These are phyloP conservation scores for Pheosia tremula DNA, from an alignment of 2,888 invertebrate species.

Conservation along the genomic window DNA sequence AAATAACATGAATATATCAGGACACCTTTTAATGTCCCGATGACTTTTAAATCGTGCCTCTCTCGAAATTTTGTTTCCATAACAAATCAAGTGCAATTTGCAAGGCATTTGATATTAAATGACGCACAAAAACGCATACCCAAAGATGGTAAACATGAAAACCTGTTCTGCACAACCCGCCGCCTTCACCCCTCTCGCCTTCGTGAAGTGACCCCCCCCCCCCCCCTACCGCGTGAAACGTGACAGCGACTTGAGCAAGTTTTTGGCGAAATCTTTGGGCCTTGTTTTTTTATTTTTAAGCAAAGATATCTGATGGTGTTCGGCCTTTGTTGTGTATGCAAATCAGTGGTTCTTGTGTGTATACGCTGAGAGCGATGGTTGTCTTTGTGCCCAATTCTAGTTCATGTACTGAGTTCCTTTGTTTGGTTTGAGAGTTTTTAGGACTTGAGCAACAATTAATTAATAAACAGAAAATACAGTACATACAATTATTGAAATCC, in stretches of 20 bases:
- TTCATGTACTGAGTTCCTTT: not conserved
- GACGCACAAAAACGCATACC: constrained; percentile 27
- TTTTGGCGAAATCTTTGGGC: constrained; percentile 34
- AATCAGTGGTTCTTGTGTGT: constrained; percentile 29
- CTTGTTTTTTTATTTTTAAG: constrained; percentile 28
- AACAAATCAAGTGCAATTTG: constrained; percentile 32
- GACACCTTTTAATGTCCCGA: constrained; percentile 11
- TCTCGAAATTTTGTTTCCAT: constrained; percentile 31
- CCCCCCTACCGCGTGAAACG: constrained; percentile 27
- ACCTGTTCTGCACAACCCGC: not conserved
- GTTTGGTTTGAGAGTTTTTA: not conserved
- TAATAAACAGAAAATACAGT: too few species aligned
- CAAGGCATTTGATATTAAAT: constrained; percentile 30
- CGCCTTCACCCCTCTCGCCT: not conserved
- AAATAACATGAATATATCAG: not conserved
- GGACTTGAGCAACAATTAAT: too few species aligned
- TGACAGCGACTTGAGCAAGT: constrained; percentile 52
- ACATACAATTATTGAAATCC: too few species aligned
- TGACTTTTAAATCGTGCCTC: constrained; percentile 17
- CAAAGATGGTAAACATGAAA: constrained; percentile 15
- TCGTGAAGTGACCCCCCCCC: not conserved
- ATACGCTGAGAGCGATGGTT: not conserved
- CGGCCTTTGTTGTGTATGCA: constrained; percentile 41
- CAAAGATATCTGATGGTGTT: constrained; percentile 40
- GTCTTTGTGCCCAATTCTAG: constrained; percentile 3